Conservation (phyloP, 1,140 invertebrate species). For the Olivierus martensii region DNA sequence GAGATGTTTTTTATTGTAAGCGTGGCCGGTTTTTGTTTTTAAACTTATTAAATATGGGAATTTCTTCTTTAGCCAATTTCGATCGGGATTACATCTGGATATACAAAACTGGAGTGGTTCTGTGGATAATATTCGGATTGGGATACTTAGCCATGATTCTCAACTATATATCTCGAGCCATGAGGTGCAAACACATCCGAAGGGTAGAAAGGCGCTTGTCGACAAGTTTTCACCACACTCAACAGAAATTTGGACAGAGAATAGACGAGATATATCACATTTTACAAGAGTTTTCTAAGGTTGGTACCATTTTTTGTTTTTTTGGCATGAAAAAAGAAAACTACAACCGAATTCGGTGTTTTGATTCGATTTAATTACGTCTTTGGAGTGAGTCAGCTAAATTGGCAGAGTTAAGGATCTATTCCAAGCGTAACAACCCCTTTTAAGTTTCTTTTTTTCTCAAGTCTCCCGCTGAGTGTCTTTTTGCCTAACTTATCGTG, state of each 20-base stretch:
- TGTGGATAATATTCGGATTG: constrained; percentile 78
- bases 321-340: neutral
- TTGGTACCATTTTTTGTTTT: neutral
- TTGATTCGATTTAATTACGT: too few relatives aligned
- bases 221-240: constrained; percentile 14
- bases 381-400: too few relatives aligned
- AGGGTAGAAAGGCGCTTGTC: constrained; percentile 15
- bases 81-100: constrained; percentile 32
- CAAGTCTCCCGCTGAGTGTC: too few relatives aligned
- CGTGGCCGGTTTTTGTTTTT: too few relatives aligned
- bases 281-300: constrained; percentile 15
- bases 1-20: constrained; percentile 17
- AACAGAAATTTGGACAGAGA: constrained; percentile 15
- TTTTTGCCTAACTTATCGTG: too few relatives aligned
- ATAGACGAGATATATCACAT: constrained; percentile 17
- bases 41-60: neutral
- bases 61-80: constrained; percentile 18
- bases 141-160: constrained; percentile 85
- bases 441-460: too few relatives aligned
- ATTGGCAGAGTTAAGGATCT: too few relatives aligned
- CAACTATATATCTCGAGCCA: constrained; percentile 48
- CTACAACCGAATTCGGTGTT: too few relatives aligned
- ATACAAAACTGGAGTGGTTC: constrained; percentile 55
- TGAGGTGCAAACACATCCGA: constrained; percentile 15
- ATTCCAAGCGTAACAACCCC: too few relatives aligned